Base-by-base conservation (phyloP, 2,113 vertebrate genomes). In the Pao palembangensis region DNA sequence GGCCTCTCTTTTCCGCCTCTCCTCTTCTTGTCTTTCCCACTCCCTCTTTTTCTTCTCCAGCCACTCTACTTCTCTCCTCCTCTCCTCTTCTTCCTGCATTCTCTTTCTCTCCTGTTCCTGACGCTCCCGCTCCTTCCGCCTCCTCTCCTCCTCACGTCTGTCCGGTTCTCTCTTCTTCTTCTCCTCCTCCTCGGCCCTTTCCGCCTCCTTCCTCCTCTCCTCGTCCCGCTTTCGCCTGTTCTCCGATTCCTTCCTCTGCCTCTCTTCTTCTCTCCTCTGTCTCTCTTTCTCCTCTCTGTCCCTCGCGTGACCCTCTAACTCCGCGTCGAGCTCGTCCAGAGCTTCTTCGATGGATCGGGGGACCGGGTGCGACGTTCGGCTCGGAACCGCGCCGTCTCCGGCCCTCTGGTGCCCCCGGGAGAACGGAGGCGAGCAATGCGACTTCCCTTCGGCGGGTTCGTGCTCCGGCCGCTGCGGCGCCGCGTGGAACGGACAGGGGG, bases 321-420 rank as follows among this genome's bases (percentile, higher is more conserved):
- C 90, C 1, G 91, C 90, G 10, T 91, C 89, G 0, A 92, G 88
- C 70, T 92, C 91, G 70, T 91, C 87, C 0, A 92, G 76, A 51
- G 86, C 90, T 46, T 92, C 91, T 69, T 84, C 78, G 2, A 91
- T 91, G 19, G 87, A 89, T 62, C 86, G 87, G 12, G 87, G 52
- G 23, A 46, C 76, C 17, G 84, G 17, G 10, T 51, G 68, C 4
- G 73, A 56, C 56, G 75, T 43, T 17, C 77, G 78, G 71, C 86
- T 89, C 67, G 86, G 90, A 47, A 90, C 89, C n/a, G 89, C 82
- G 15, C 85, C 87, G 38, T 90, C 82, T 6, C 85, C 88, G 58
- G 80, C 55, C 56, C 82, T 81, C 51, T 78, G 86, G 51, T 72
- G 79, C 52, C 85, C 82, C 61, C 86, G 80, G 80, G 73, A 83